Evolutionary conservation across 1,140 invertebrate species (phyloP), one percentile per base, ranked within the genome.

Genomic region (Halyomorpha halys): DNA sequence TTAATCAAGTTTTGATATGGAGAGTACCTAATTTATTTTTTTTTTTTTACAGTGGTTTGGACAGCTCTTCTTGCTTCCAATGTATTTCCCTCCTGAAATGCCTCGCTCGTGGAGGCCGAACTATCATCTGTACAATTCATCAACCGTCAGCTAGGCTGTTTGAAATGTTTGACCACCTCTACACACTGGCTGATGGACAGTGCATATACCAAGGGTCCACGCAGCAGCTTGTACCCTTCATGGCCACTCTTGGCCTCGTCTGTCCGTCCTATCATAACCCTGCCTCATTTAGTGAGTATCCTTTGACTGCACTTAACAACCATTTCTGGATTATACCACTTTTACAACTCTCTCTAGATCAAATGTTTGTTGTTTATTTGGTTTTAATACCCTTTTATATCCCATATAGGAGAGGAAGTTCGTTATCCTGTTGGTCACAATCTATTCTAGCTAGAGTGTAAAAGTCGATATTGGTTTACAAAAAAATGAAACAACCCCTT

Each of bases 241-340:
- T 97, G 30, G 77, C 80, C 5, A 82, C 82, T 0, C 81, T 91
- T 30, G 88, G 86, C 14, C 76, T 94, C 3, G 76, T 82, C 13
- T 97, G 94, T 75, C 95, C 95, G 1, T 79, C 87, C 21, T 97
- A 96, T 72, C 93, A 97, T 74, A 98, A 97, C 75, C 93, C 94
- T 5, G 92, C 94, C 21, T 94, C 97, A 77, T 97, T 90, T 77
- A 79, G 90, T 93, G 21, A 60, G 59, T 60, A 44, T 39, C 34
- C 11, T 39, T 39, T 39, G 11, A 4, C 27, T 30, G 27, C 3
- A 30, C 27, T 3, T 30, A 30, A 30, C 27, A 30, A 4, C 27
- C n/a, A n/a, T n/a, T n/a, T n/a, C n/a, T n/a, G n/a, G n/a, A n/a
- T n/a, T n/a, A n/a, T n/a, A n/a, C n/a, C n/a, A n/a, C n/a, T n/a